Percentiles rank a stretch among this genome's conserved stretches.
phyloP scores from a whole-genome alignment of 2,113 vertebrate species.

The Monopterus albus region DNA sequence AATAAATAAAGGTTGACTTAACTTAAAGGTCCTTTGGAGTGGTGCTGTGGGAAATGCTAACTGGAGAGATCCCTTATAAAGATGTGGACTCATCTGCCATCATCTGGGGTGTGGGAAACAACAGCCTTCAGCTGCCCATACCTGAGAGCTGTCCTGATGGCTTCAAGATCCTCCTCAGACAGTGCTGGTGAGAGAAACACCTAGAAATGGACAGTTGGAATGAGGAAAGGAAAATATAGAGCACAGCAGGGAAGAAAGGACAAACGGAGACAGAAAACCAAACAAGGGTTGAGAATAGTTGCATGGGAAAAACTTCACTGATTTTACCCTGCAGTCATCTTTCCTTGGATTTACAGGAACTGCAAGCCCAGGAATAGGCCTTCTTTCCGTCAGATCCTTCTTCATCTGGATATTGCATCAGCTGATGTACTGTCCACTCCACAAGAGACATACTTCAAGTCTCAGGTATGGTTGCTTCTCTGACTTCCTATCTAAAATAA shows the following conservation, averaged over 20 bases:
- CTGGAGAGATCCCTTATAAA: conserved; percentile 96
- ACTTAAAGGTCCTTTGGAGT: conserved; percentile 82
- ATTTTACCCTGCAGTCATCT: conserved; percentile 41
- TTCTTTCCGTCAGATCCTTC: conserved; percentile 96
- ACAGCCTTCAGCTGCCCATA: conserved; percentile 96
- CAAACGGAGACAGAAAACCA: conserved; percentile 2
- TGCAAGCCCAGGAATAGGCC: conserved; percentile 95
- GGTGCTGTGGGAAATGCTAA: conserved; percentile 97
- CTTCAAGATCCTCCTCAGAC: conserved; percentile 96
- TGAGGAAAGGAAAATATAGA: neutral
- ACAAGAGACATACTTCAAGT: conserved; percentile 98
- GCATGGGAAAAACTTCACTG: conserved; percentile 34
- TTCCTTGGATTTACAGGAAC: conserved; percentile 84
- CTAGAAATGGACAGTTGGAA: conserved; percentile 19
- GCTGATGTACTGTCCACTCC: conserved; percentile 96
- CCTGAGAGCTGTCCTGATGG: conserved; percentile 96
- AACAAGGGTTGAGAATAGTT: conserved; percentile 7
- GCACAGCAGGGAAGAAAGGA: neutral
- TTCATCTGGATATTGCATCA: conserved; percentile 96
- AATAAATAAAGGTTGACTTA: conserved; percentile 12
- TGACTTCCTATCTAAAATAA: neutral
- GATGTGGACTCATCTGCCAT: conserved; percentile 98
- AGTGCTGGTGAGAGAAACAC: conserved; percentile 92
- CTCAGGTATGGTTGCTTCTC: conserved; percentile 83
- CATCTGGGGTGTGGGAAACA: conserved; percentile 98